Evolutionary conservation across 2,888 invertebrate genomes (phyloP), one percentile per base, ranked within the genome.

Genomic region (Rhaphigaster nebulosa): DNA sequence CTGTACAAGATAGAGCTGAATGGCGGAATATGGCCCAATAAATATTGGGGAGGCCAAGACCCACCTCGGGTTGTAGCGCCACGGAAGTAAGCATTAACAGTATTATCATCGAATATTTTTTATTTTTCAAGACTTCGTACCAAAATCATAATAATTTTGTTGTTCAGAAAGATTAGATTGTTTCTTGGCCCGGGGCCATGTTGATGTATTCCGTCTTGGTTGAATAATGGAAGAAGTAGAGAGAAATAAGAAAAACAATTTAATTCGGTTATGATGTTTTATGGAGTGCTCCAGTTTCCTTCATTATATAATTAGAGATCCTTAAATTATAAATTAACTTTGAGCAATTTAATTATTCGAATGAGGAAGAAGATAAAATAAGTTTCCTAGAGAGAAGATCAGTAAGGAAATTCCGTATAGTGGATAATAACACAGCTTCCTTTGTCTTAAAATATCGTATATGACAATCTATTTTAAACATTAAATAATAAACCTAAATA

Each of bases 241-340:
- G 80, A 13, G 80, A 84, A 84, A 84, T 45, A 45, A 84, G 80
- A 45, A 84, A 84, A 84, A 84, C 80, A 84, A 26, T 84, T 84
- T 84, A 45, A 84, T 15, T 84, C 80, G 45, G 45, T 84, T 84
- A 84, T 45, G 41, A 84, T 84, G 80, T 45, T 84, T 84, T 84
- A 38, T 45, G 38, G n/a, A 26, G n/a, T 41, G 2, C 26, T 34
- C 80, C 41, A 41, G 6, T 26, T 34, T 6, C 41, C 41, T 84
- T 84, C 80, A 45, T 84, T 84, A 26, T 84, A 45, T 45, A 45
- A 84, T 45, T 18, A 45, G 80, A 15, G 80, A 3, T 34, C 45
- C 80, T 84, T 84, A 45, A 84, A 84, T 84, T 84, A 84, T 41
- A 84, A 84, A 41, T 84, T 84, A 41, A 84, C 41, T 84, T 84